Conservation (phyloP, 37 sponge, comb jelly and placozoan species). For the Axinella damicornis region DNA sequence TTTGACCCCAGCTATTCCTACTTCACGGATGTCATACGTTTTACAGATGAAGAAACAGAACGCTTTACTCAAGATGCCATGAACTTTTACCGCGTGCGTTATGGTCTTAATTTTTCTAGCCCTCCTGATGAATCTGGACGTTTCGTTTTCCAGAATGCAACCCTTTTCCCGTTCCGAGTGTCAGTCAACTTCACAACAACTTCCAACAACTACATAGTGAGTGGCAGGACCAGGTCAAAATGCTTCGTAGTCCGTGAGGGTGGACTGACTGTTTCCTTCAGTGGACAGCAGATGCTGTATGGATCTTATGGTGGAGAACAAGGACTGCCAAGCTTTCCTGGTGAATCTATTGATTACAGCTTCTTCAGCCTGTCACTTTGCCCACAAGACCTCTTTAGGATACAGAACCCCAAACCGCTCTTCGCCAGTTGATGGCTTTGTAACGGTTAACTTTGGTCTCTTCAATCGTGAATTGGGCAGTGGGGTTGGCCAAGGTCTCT, state of each 20-base stretch:
- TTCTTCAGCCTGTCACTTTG: background rate
- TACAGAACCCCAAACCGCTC: background rate
- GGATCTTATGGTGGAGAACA: background rate
- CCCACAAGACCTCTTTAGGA: background rate
- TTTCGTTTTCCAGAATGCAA: background rate
- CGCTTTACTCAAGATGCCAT: background rate
- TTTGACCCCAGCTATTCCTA: background rate
- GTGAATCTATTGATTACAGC: background rate
- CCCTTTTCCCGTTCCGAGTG: background rate
- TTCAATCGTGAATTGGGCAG: background rate
- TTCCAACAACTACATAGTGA: background rate
- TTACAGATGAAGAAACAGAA: background rate
- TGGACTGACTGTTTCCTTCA: background rate
- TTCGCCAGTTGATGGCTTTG: background rate
- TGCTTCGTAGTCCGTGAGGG: background rate
- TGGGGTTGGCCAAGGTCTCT: background rate
- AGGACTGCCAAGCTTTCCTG: background rate
- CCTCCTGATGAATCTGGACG: background rate
- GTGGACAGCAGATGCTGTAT: background rate
- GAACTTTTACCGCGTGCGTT: background rate
- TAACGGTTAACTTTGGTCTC: background rate
- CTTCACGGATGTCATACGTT: background rate
- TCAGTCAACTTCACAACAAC: background rate
- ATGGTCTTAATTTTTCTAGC: background rate
- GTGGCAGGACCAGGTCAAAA: constrained; percentile 4